A percentile compares a stretch with the other conserved stretches of the same genome.
Conservation (phyloP, 2,113 vertebrate species). For the Setophaga coronata region DNA sequence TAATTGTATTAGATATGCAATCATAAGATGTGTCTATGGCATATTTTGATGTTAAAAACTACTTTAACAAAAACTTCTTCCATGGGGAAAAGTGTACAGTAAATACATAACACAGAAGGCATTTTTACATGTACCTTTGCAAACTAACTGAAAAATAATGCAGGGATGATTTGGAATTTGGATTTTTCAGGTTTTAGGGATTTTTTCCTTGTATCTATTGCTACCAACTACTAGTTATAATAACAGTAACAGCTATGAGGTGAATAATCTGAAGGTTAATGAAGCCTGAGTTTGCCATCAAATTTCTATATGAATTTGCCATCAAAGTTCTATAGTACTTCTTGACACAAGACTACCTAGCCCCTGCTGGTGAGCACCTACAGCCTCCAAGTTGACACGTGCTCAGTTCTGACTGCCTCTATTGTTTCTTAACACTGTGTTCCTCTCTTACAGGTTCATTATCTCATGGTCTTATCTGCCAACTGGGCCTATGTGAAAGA, state of each 20-base stretch:
- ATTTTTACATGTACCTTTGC: not conserved
- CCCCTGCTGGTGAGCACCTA: not conserved
- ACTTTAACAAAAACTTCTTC: not conserved
- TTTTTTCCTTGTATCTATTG: not conserved
- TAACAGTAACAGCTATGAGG: not conserved
- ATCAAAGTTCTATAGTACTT: not conserved
- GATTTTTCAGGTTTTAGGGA: not conserved
- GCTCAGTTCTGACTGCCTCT: not conserved
- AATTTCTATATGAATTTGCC: not conserved
- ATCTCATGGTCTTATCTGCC: slow-evolving; percentile 97
- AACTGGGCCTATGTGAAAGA: slow-evolving; percentile 99
- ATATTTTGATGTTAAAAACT: not conserved
- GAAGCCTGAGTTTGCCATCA: not conserved
- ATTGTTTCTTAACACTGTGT: not conserved
- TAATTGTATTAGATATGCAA: not conserved
- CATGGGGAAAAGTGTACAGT: not conserved
- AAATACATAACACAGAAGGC: not conserved
- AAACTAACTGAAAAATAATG: not conserved
- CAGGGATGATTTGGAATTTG: not conserved
- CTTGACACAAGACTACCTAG: not conserved
- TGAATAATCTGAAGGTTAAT: not conserved
- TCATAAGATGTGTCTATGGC: accelerated
- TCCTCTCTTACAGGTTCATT: slow-evolving; percentile 86
- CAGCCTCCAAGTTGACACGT: not conserved
- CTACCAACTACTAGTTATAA: not conserved